These are phyloP conservation scores for Nanorana parkeri DNA, from an alignment of 2,113 vertebrate species.

Conservation along the genomic window DNA sequence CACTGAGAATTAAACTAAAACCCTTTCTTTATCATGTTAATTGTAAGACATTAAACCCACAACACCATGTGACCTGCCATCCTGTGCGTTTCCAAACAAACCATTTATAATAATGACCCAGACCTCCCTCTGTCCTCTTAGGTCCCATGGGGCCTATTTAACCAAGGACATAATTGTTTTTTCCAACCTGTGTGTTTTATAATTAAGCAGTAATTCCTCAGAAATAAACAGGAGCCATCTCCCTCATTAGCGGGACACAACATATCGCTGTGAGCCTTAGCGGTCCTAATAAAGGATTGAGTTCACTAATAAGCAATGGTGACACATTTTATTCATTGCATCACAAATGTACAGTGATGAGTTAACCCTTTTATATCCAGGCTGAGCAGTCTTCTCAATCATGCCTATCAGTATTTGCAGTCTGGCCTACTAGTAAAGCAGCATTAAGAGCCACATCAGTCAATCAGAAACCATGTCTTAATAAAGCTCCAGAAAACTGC, in stretches of 20 bases:
- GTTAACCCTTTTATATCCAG: slow-evolving; percentile 23
- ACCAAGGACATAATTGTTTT: slow-evolving; percentile 60
- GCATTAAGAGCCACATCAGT: no score
- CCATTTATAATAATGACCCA: slow-evolving; percentile 48
- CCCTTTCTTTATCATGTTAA: not conserved
- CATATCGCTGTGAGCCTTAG: slow-evolving; percentile 56
- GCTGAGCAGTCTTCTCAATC: not conserved
- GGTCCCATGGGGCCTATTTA: slow-evolving; percentile 58
- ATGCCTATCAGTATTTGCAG: not conserved
- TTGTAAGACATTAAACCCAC: slow-evolving; percentile 13
- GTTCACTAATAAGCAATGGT: slow-evolving; percentile 42
- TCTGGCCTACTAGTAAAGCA: no score
- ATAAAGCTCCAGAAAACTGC: no score
- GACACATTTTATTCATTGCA: slow-evolving; percentile 38
- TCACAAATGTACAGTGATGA: not conserved
- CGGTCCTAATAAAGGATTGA: slow-evolving; percentile 38
- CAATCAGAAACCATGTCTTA: no score
- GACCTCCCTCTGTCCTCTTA: slow-evolving; percentile 56
- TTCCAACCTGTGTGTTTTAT: slow-evolving; percentile 47
- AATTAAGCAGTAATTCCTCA: slow-evolving; percentile 59
- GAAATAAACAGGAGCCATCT: slow-evolving; percentile 60
- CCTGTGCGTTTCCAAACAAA: slow-evolving; percentile 36
- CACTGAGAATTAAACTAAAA: not conserved
- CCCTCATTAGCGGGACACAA: slow-evolving; percentile 58
- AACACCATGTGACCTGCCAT: slow-evolving; percentile 13